These are phyloP conservation scores for Tetramorium alpestre DNA, from an alignment of 1,140 invertebrate species.

Conservation along the genomic window DNA sequence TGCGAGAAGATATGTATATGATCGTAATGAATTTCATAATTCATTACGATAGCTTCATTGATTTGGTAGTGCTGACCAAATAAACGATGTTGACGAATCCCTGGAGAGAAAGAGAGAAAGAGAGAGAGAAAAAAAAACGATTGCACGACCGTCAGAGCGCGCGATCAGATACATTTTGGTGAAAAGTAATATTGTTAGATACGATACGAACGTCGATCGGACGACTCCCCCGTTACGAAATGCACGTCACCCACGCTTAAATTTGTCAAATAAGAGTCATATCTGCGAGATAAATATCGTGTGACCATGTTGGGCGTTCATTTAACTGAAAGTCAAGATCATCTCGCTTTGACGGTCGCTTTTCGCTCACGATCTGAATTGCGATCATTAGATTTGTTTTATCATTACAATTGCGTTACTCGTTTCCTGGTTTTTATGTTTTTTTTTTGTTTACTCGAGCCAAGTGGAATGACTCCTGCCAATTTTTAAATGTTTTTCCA, in stretches of 20 bases:
- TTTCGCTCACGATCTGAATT: neutral
- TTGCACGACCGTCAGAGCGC: neutral
- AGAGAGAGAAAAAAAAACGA: neutral
- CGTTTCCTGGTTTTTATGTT: neutral
- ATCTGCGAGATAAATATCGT: neutral
- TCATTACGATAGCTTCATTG: neutral
- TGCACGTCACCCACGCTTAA: neutral
- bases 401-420: neutral
- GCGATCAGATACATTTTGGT: neutral
- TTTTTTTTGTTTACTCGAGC: neutral
- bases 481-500: neutral
- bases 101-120: too few relatives aligned
- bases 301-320: neutral
- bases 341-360: neutral
- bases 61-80: neutral
- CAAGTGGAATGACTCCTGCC: neutral
- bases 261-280: neutral
- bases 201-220: neutral
- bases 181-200: neutral
- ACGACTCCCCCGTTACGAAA: neutral
- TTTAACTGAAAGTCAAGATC: neutral
- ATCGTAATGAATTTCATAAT: slow-evolving; percentile 12
- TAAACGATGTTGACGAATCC: neutral
- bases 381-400: neutral
- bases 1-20: neutral